Base-by-base conservation (phyloP, 2,888 invertebrate species). In the Apoderus coryli region DNA sequence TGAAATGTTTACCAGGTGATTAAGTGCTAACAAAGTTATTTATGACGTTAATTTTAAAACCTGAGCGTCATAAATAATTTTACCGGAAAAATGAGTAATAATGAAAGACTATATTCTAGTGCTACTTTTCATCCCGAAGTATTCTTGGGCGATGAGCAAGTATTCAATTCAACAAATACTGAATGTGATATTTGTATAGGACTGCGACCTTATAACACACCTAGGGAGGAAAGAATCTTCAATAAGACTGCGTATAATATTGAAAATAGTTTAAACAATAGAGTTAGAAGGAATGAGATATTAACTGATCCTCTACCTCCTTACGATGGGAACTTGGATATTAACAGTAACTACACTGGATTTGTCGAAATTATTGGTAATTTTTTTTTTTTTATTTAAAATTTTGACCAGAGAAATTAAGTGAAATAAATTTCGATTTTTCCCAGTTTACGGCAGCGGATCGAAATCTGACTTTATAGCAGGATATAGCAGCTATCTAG, bases 351-450 rank as follows among this genome's bases (percentile, higher is more conserved):
- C 52, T 90, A 90, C 44, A 85, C 86, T 0, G 76, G 82, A 11
- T 88, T 82, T 50, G 64, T 89, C 16, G 85, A 88, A 63, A 65
- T 86, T 7, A 75, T 82, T 44, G 76, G 84, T 80, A 56, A 61
- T 66, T 61, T 19, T 10, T 19, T 16, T 30, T 28, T 10, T 34
- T 25, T 23, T 26, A 29, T 19, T 30, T 28, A 28, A 15, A 16
- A 14, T 27, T 11, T 19, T 27, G 14, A 5, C 2, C 16, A 10
- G 4, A 4, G 4, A n/a, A 10, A 15, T 10, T n/a, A n/a, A 4
- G 16, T 2, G 9, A 16, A 15, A 2, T 22, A 12, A 13, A 29
- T 9, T 9, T 10, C 2, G 16, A 11, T 27, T 29, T 32, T 33
- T 39, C 54, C 26, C 45, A 68, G 70, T 71, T 24, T 59, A 59